Percentiles rank a stretch among this genome's conserved stretches.
phyloP scores from a whole-genome alignment of 2,113 vertebrate genomes.

The Ameiurus melas region DNA sequence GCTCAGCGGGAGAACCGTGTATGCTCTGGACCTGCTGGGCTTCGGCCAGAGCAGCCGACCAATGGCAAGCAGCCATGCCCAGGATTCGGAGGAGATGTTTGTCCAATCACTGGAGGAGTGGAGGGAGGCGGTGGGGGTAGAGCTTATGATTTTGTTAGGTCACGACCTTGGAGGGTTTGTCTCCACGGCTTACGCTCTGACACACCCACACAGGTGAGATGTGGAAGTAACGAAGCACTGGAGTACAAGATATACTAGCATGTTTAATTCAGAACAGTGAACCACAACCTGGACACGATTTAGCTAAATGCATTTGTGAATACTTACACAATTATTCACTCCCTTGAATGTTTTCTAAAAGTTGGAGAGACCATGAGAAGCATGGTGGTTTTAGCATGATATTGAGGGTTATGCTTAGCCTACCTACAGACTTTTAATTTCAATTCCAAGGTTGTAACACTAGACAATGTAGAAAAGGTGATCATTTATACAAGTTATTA shows the following conservation, averaged over 20 bases:
- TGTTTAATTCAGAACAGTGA: neutral
- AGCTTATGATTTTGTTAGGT: slow-evolving; percentile 87
- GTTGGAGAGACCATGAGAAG: neutral
- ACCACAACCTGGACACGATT: neutral
- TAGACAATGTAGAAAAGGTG: neutral
- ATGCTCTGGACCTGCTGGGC: slow-evolving; percentile 88
- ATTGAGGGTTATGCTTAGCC: too few species aligned
- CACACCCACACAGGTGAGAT: slow-evolving; percentile 83
- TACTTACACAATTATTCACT: neutral
- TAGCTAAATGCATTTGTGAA: neutral
- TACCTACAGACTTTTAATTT: neutral
- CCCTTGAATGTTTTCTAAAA: neutral
- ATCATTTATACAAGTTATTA: neutral
- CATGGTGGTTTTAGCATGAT: neutral
- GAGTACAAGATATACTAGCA: neutral
- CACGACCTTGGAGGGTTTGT: slow-evolving; percentile 93
- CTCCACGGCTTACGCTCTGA: slow-evolving; percentile 85
- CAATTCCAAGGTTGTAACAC: neutral
- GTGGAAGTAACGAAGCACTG: too few species aligned
- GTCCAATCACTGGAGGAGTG: slow-evolving; percentile 88
- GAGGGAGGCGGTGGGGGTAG: slow-evolving; percentile 81
- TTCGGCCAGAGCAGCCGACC: slow-evolving; percentile 91
- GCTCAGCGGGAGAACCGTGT: slow-evolving; percentile 74
- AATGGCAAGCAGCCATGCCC: slow-evolving; percentile 75
- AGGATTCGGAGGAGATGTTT: slow-evolving; percentile 84